phyloP scores from a whole-genome alignment of 2,888 invertebrate species.

The Aspidiotus destructor region DNA sequence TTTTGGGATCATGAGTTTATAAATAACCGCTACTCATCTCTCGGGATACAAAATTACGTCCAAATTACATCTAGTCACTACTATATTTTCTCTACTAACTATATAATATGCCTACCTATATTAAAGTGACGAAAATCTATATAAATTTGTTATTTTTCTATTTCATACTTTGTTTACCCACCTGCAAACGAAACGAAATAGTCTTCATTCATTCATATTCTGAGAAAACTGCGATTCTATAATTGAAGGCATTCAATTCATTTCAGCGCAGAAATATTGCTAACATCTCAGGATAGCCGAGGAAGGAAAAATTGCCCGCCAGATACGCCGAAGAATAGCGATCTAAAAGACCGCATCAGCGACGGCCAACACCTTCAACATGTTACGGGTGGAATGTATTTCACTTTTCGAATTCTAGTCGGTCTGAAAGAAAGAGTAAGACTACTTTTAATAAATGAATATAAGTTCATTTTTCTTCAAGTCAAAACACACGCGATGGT shows the following conservation, averaged over 20 bases:
- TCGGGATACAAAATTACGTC: background rate
- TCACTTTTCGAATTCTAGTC: background rate
- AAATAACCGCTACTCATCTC: too few relatives aligned
- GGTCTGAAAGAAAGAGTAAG: too few relatives aligned
- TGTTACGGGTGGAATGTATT: background rate
- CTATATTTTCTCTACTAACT: background rate
- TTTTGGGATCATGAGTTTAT: too few relatives aligned
- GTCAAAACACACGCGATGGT: background rate
- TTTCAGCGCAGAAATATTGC: too few relatives aligned
- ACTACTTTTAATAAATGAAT: background rate
- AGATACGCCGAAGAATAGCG: background rate
- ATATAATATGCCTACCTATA: background rate
- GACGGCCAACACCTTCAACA: background rate
- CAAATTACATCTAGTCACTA: background rate
- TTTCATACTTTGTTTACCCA: slow-evolving; percentile 44
- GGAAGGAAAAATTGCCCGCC: too few relatives aligned
- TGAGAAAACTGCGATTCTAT: background rate
- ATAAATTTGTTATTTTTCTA: background rate
- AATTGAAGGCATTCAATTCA: background rate
- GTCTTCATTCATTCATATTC: slow-evolving; percentile 68
- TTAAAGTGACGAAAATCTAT: background rate
- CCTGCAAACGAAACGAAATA: slow-evolving; percentile 75
- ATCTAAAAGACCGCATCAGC: background rate
- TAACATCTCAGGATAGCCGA: too few relatives aligned
- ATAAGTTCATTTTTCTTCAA: background rate